Base-by-base conservation (phyloP, 2,113 vertebrate species). In the Tonatia bakeri region DNA sequence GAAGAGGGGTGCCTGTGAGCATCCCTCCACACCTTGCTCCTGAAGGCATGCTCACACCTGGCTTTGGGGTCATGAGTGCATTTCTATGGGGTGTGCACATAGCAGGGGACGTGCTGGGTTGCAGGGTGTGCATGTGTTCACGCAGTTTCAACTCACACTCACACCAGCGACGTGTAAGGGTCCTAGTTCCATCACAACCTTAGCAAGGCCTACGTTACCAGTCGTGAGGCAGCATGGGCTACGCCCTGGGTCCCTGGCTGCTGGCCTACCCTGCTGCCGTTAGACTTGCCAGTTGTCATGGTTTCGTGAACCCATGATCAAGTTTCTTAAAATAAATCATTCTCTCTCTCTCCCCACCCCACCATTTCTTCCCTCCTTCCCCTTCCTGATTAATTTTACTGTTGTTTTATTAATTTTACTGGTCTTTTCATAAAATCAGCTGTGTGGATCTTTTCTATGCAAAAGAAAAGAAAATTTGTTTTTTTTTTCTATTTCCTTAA, bases 401-500 rank as follows among this genome's bases (percentile, higher is more conserved):
- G 91, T 28, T 22, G 20, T 31, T 24, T 69, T 94, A 14, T 85
- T 67, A 80, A 38, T 52, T 92, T 85, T 85, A 59, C 73, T 31
- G 15, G 65, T 52, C 40, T 95, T 95, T 92, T 65, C 38, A 24
- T 38, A 94, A 52, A 10, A 33, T 24, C 17, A 59, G 13, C 15
- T 95, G 43, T 88, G n/a, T 73, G 40, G 31, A 22, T n/a, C 7
- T 38, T 94, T 67, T 89, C 88, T n/a, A 67, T 22, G 43, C 52
- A 19, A 54, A 54, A 54, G 52, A 54, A 54, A 52, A 52, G 50
- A 52, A 52, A 52, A 15, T 15, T 80, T 17, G n/a, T n/a, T 92
- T 82, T 88, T 20, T 85, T 92, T 92, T 80, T 26, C 75, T 59
- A 5, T 85, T 94, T 92, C 64, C 67, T 90, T 81, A 54, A 64